Evolutionary conservation across 1,140 invertebrate genomes (phyloP).

Genomic region (Drosophila pruinosa): DNA sequence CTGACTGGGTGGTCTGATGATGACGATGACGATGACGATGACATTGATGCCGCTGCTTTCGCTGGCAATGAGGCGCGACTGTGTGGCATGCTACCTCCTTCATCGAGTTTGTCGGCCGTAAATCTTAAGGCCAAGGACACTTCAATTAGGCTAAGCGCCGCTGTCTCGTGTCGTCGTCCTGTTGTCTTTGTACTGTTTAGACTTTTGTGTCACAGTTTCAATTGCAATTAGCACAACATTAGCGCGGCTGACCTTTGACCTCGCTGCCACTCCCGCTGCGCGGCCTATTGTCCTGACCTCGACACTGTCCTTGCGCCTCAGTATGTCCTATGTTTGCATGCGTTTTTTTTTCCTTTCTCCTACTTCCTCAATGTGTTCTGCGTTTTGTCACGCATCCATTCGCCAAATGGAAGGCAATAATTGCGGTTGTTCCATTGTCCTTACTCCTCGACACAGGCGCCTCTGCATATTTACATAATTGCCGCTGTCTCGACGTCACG

Average conservation of each 20-base stretch:
- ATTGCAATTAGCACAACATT: conserved; percentile 78
- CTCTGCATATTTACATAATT: conserved; percentile 77
- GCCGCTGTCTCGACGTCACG: conserved; percentile 63
- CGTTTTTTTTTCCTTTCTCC: background rate
- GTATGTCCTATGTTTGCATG: conserved; percentile 9
- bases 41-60: conserved; percentile 31
- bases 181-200: conserved; percentile 25
- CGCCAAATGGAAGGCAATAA: conserved; percentile 70
- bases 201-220: conserved; percentile 42
- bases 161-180: conserved; percentile 43
- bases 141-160: conserved; percentile 74
- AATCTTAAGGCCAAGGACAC: conserved; percentile 54
- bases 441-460: conserved; percentile 57
- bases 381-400: conserved; percentile 75
- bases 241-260: conserved; percentile 75
- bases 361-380: conserved; percentile 23
- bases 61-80: conserved; percentile 38
- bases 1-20: conserved; percentile 49
- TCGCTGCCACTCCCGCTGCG: conserved; percentile 70
- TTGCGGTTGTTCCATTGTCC: conserved; percentile 70
- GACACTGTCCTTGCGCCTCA: conserved; percentile 58
- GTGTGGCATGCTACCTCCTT: conserved; percentile 28
- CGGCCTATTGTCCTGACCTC: conserved; percentile 44
- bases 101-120: conserved; percentile 21
- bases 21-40: background rate